These are phyloP conservation scores for Trinectes maculatus DNA, from an alignment of 2,113 vertebrate genomes.

Conservation along the genomic window DNA sequence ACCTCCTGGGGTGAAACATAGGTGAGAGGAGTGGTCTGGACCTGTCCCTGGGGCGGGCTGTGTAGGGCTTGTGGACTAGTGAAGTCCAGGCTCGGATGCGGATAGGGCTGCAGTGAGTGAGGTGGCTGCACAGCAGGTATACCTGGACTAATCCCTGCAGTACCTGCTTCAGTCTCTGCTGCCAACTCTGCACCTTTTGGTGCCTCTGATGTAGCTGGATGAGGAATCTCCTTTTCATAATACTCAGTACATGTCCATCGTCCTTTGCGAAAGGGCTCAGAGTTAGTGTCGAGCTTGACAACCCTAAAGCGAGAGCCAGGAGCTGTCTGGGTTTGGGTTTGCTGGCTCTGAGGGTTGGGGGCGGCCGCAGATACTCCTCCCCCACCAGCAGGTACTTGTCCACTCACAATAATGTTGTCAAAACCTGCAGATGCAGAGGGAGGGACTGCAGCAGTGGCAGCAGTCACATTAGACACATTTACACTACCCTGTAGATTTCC, in stretches of 20 bases:
- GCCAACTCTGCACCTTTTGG: slow-evolving; percentile 46
- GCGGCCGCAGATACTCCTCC: slow-evolving; percentile 68
- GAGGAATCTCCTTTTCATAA: slow-evolving; percentile 91
- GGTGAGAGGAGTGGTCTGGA: slow-evolving; percentile 46
- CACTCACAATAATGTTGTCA: slow-evolving; percentile 43
- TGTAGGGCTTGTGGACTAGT: slow-evolving; percentile 66
- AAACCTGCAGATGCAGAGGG: slow-evolving; percentile 41
- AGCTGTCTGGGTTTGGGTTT: slow-evolving; percentile 76
- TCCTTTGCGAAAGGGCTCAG: slow-evolving; percentile 94
- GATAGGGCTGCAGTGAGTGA: slow-evolving; percentile 69
- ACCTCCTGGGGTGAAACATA: slow-evolving; percentile 64
- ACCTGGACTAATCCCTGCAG: slow-evolving; percentile 31
- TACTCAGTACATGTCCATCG: slow-evolving; percentile 97
- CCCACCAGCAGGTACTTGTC: slow-evolving; percentile 42
- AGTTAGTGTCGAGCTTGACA: slow-evolving; percentile 96
- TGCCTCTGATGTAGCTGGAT: slow-evolving; percentile 44
- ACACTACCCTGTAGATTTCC: slow-evolving; percentile 33
- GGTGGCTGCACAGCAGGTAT: slow-evolving; percentile 45
- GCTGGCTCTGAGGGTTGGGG: slow-evolving; percentile 74
- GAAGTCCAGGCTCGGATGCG: slow-evolving; percentile 67
- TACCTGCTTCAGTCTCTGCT: slow-evolving; percentile 74
- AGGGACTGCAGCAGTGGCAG: slow-evolving; percentile 21
- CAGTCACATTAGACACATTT: slow-evolving; percentile 32
- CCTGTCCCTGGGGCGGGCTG: slow-evolving; percentile 61
- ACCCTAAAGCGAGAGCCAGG: slow-evolving; percentile 93